These are phyloP conservation scores for Sclerurus mexicanus DNA, from an alignment of 2,113 vertebrate genomes.

Conservation along the genomic window DNA sequence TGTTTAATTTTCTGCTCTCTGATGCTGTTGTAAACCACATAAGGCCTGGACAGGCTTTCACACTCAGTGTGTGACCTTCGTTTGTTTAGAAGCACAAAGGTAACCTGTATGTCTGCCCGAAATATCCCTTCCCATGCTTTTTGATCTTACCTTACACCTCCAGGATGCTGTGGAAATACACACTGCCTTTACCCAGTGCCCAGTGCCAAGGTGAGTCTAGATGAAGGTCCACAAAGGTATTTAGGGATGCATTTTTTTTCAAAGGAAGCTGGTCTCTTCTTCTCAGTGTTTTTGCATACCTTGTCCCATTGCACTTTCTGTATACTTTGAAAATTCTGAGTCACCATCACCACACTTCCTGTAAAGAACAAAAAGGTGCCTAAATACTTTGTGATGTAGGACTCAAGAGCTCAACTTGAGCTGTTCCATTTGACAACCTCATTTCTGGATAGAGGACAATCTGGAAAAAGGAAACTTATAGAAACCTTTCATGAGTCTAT, in stretches of 20 bases:
- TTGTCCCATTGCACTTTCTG: not conserved
- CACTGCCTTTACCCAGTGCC: not conserved
- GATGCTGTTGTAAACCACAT: not conserved
- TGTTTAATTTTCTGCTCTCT: not conserved
- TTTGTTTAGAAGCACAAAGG: not conserved
- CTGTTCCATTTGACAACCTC: not conserved
- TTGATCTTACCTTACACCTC: not conserved
- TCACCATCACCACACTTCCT: not conserved
- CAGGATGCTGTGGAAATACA: not conserved
- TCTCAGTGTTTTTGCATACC: not conserved
- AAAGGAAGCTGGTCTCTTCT: not conserved
- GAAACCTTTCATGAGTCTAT: accelerated
- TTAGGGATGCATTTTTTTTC: not conserved
- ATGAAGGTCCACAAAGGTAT: not conserved
- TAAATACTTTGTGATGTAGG: not conserved
- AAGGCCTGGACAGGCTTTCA: not conserved
- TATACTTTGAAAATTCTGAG: not conserved
- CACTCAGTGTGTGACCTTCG: not conserved
- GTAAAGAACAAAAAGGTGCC: not conserved
- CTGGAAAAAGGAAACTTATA: not conserved
- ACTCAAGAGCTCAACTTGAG: not conserved
- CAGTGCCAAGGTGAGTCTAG: not conserved
- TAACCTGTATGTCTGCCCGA: not conserved
- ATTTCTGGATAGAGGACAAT: not conserved
- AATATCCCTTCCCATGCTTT: not conserved